Evolutionary conservation across 2,113 vertebrate genomes (phyloP).

Genomic region (Tyrannus savana): DNA sequence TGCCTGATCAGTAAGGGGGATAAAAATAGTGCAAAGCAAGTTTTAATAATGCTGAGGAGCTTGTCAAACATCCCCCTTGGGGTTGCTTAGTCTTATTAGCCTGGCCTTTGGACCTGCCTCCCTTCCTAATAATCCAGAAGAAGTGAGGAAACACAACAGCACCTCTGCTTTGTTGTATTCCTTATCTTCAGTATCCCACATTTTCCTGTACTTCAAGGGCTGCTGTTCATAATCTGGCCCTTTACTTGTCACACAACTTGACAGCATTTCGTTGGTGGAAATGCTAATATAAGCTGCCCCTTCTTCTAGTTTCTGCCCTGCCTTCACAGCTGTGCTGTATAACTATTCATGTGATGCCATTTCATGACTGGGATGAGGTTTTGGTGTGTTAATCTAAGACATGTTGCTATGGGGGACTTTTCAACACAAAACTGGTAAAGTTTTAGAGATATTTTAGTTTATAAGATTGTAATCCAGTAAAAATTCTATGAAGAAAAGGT

Average conservation of each 20-base stretch:
- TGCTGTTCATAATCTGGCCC: neutral
- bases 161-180: neutral
- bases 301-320: neutral
- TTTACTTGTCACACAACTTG: neutral
- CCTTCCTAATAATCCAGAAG: neutral
- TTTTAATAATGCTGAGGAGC: neutral
- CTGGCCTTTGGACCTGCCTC: neutral
- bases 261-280: neutral
- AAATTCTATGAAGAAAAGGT: neutral
- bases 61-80: neutral
- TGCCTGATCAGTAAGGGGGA: neutral
- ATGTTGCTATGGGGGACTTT: fast-evolving
- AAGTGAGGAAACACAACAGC: neutral
- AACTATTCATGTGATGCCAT: fast-evolving
- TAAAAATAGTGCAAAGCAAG: neutral
- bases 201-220: neutral
- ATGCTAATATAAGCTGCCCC: neutral
- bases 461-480: neutral
- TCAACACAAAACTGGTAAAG: neutral
- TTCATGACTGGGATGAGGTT: neutral
- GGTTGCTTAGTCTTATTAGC: neutral
- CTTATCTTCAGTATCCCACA: neutral
- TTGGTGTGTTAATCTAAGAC: neutral
- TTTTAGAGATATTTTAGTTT: neutral
- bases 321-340: neutral